These are phyloP conservation scores for Aquatica leii DNA, from an alignment of 2,888 invertebrate genomes.

Conservation along the genomic window DNA sequence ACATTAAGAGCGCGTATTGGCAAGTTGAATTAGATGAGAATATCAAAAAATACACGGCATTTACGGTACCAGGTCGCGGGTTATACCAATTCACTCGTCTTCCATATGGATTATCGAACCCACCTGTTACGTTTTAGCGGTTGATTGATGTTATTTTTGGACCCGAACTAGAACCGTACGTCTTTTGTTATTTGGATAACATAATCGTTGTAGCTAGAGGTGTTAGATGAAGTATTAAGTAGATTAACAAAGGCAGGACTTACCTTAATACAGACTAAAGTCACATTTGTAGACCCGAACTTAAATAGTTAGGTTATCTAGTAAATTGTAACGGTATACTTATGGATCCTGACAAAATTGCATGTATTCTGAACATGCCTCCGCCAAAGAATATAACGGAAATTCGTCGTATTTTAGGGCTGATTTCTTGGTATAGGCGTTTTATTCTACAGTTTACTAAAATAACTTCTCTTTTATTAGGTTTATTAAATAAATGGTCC, in stretches of 20 bases:
- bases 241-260: conserved; percentile 36
- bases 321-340: conserved; percentile 43
- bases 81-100: conserved; percentile 40
- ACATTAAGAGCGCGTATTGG: conserved; percentile 15
- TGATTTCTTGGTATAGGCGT: conserved; percentile 27
- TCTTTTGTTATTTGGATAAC: conserved; percentile 29
- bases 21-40: too few relatives aligned
- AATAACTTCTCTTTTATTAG: conserved; percentile 20
- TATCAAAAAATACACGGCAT: conserved; percentile 19
- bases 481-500: conserved; percentile 27
- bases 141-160: conserved; percentile 45
- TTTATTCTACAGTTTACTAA: not conserved
- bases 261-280: conserved; percentile 43
- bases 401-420: conserved; percentile 22
- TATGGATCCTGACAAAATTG: conserved; percentile 40
- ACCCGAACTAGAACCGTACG: conserved; percentile 40
- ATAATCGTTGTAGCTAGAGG: conserved; percentile 28
- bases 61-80: conserved; percentile 35
- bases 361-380: conserved; percentile 14
- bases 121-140: conserved; percentile 43
- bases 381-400: conserved; percentile 35
- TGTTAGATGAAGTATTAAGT: conserved; percentile 29
- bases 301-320: conserved; percentile 42
- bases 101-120: conserved; percentile 47
- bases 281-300: conserved; percentile 34